Evolutionary conservation across 1,140 invertebrate genomes (phyloP).

Genomic region (Sarcophaga bullata): DNA sequence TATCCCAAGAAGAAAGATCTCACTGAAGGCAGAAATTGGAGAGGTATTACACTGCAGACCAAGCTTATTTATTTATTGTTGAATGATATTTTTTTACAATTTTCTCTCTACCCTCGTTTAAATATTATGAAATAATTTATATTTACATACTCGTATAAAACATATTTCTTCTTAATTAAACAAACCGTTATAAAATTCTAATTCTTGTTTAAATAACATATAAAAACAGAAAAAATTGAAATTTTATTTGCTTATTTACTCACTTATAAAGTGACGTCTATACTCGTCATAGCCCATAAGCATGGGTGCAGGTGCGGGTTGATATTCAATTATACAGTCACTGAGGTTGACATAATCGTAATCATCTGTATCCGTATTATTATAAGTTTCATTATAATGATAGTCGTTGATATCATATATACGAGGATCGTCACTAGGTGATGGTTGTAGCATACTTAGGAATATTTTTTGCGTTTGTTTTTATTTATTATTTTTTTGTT

Average conservation of each 20-base stretch:
- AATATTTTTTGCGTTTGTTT: not conserved
- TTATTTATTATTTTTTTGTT: not conserved
- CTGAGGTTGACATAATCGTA: not conserved
- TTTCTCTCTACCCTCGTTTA: no score
- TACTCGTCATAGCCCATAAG: constrained; percentile 44
- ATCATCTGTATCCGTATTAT: not conserved
- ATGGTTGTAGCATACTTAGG: not conserved
- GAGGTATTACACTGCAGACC: no score
- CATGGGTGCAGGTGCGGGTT: not conserved
- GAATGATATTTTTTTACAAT: no score
- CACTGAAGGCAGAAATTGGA: no score
- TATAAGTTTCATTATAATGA: constrained; percentile 9
- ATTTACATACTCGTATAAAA: no score
- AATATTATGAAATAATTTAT: no score
- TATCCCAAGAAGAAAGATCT: no score
- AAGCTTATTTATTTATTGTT: no score
- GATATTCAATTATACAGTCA: constrained; percentile 1
- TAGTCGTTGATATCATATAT: not conserved
- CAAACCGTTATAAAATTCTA: no score
- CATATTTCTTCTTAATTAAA: no score
- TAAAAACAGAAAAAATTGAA: no score
- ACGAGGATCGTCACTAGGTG: not conserved
- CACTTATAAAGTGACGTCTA: constrained; percentile 43
- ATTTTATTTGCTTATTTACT: not conserved
- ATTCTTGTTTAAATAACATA: no score